Base-by-base conservation (phyloP, 92 coral and sea anemone species). In the Pocillopora grandis region DNA sequence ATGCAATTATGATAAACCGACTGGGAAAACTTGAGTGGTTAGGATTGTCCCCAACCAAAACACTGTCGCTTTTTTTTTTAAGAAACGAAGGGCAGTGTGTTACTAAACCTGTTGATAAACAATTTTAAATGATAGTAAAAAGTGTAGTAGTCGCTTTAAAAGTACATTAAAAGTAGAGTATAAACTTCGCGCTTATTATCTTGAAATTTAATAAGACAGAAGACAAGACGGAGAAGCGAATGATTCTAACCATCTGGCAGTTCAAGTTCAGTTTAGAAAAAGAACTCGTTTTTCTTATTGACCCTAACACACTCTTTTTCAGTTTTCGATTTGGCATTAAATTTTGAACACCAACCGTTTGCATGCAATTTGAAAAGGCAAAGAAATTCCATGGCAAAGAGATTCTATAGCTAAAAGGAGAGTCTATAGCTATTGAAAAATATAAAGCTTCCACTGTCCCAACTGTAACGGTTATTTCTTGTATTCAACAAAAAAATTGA, bases 1-100 rank as follows among this genome's bases (percentile, higher is more conserved):
- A 60, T 37, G 19, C 18, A 31, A 17, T 36, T 31, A 77, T 42
- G 63, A 37, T 20, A 61, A 31, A 76, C 69, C 23, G 67, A 76
- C 35, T 4, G 68, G 27, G 80, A 61, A 17, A n/a, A 62, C 42
- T 13, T 61, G 70, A 17, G 12, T 17, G 60, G 59, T 77, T n/a
- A 63, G 71, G 60, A 77, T 77, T 77, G 42, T 19, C 81, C 71
- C 71, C 36, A 62, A 76, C 65, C 80, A 63, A 20, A 10, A 49
- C 42, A 75, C 16, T 19, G 33, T 42, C 52, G 52, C 17, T 35
- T 6, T 31, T 69, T 20, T 66, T 69, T 35, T 69, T 35, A 69
- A 36, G 23, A 70, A 33, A 12, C 20, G 19, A 36, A 36, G 75
- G 56, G 75, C 19, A 37, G 57, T 35, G n/a, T 35, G 55, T 14